Evolutionary conservation across 2,113 vertebrate species (phyloP), one percentile per base, ranked within the genome.

Genomic region (Chitala chitala): DNA sequence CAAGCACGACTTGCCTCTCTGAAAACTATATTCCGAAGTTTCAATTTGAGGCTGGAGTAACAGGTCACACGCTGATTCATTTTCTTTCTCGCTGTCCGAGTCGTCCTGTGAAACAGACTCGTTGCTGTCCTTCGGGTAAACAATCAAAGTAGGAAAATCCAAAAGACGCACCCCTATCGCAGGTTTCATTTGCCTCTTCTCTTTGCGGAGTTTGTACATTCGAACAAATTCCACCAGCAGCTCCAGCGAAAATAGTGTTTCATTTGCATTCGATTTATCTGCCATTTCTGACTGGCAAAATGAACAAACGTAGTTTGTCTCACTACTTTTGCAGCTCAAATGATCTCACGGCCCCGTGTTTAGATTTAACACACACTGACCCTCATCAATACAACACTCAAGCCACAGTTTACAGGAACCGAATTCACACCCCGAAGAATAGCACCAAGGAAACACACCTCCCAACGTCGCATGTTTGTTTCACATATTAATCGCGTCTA

Each of bases 1-100:
- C 38, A 95, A 82, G 72, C 94, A 96, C 2, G 90, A 92, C 82
- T 98, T 98, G 82, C 94, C 95, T 82, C 90, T 88, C 59, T 84
- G 80, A 40, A 92, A 92, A 10, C 9, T 1, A 70, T 79, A 75
- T 64, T 79, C 72, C 13, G 61, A 29, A 40, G 5, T 51, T 20
- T 58, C 66, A 10, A 10, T 7, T n/a, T 36, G 29, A 24, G 20
- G 44, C 29, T 55, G 66, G 26, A 50, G 54, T 31, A 38, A 24
- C 36, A 24, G 38, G 42, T 53, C 54, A 1, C 1, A 8, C 3
- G 55, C 31, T 7, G 44, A n/a, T 12, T 4, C 6, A 13, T 72
- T 76, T 55, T 40, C 54, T 3, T 55, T 65, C 1, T 73, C 24
- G 8, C 56, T 70, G 17, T 73, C 64, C 3, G 40, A 64, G 15